Base-by-base conservation (phyloP, 2,888 invertebrate genomes). In the Dynastes tityus region DNA sequence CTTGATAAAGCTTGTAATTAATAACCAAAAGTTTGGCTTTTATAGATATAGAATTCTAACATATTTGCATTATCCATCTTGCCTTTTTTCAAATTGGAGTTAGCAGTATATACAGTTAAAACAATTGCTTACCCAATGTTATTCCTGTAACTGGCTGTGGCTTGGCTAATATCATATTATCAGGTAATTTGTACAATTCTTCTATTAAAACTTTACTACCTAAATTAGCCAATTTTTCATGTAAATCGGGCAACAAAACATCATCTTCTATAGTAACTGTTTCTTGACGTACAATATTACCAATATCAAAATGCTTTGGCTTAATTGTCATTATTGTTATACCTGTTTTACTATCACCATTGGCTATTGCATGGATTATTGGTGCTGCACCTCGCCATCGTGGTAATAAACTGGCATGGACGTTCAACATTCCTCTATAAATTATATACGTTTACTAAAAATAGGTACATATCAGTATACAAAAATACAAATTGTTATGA, bases 381-480 rank as follows among this genome's bases (percentile, higher is more conserved):
- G 98, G 98, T 0, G 98, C 95, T 9, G 98, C 97, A 5, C 98
- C 98, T 83, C 98, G 91, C 97, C 97, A 98, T 77, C 95, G 91
- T 0, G 98, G 98, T 80, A 98, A 89, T 70, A 98, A 88, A 89
- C 98, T 98, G 0, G 95, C 97, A 88, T 98, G 98, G 0, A 98
- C 95, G 90, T 98, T 98, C 49, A 98, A 90, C 91, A 98, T 96
- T 37, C 98, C 98, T 84, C 95, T 96, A 86, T 76, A 90, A 90
- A 80, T 65, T 75, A 78, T 22, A 78, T 76, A 73, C 64, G 53
- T 79, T 77, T 71, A 78, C 71, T 75, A 63, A 76, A 79, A 78
- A 63, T 61, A 68, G 16, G 13, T 55, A 79, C 29, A 68, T 76
- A 11, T 77, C 58, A 45, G 11, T 29, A 51, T 51, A 9, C 5